A percentile compares a stretch with the other conserved stretches of the same genome.
Evolutionary conservation across 2,797 vertebrate species (phyloP).

Genomic region (Sebastes matsubarae): DNA sequence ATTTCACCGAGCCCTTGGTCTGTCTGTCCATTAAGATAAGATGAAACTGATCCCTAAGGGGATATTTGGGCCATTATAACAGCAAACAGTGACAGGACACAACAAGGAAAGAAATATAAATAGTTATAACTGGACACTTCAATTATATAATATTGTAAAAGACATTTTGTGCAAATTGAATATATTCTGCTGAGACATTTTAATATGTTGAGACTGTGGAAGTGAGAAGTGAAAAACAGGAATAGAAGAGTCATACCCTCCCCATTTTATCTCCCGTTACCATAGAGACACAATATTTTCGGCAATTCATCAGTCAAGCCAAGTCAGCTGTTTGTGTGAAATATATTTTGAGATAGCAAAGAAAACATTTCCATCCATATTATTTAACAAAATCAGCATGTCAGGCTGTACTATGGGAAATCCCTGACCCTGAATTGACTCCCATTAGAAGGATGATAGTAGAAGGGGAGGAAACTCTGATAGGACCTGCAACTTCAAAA

Average conservation of each 20-base stretch:
- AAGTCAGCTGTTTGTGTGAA: neutral
- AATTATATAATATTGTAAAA: neutral
- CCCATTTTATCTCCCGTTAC: constrained; percentile 26
- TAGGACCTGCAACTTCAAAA: neutral
- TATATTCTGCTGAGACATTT: neutral
- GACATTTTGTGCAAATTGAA: neutral
- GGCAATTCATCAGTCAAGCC: neutral
- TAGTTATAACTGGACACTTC: neutral
- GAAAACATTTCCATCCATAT: neutral
- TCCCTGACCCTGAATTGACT: neutral
- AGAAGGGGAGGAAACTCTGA: neutral
- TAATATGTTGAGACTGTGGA: neutral
- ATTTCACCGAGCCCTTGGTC: constrained; percentile 48
- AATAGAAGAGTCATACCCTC: neutral
- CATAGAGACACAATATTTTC: constrained; percentile 26
- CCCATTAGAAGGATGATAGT: neutral
- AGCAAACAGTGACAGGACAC: constrained; percentile 1
- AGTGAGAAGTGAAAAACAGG: neutral
- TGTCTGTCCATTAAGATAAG: constrained; percentile 60
- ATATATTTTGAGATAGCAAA: neutral
- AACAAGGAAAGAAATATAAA: neutral
- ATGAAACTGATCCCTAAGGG: constrained; percentile 40
- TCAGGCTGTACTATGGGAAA: neutral
- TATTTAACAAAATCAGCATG: neutral
- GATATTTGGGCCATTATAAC: constrained; percentile 3